Evolutionary conservation across 1,140 invertebrate species (phyloP).

Genomic region (Macrostomum lignano): DNA sequence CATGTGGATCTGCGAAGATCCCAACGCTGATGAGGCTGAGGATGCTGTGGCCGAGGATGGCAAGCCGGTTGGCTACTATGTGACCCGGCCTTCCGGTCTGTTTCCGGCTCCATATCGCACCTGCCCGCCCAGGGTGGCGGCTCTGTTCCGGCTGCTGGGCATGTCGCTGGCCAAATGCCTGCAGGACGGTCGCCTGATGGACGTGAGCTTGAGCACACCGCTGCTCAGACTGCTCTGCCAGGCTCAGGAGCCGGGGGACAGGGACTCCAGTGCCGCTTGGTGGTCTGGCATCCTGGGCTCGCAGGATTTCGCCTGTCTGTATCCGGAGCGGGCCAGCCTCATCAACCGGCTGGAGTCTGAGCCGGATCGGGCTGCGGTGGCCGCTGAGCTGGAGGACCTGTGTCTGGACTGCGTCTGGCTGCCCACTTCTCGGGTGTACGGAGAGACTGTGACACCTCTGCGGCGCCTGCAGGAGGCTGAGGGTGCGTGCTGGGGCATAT

Average conservation of each 20-base stretch:
- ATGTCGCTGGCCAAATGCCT: slow-evolving; percentile 82
- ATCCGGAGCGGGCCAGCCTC: not conserved
- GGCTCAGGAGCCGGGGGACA: no score
- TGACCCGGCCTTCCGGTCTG: slow-evolving; percentile 49
- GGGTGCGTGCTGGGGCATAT: no score
- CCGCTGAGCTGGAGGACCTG: slow-evolving; percentile 1
- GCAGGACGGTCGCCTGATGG: slow-evolving; percentile 62
- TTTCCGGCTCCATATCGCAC: slow-evolving; percentile 75
- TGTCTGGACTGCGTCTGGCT: no score
- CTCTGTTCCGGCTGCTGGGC: slow-evolving; percentile 50
- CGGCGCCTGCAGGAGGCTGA: no score
- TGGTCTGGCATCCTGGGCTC: slow-evolving; percentile 1
- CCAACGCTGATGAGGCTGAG: slow-evolving; percentile 15
- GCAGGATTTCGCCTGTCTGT: not conserved
- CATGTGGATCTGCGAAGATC: slow-evolving; percentile 78
- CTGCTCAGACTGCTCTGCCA: slow-evolving; percentile 68
- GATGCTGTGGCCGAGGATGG: slow-evolving; percentile 22
- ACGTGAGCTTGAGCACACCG: slow-evolving; percentile 66
- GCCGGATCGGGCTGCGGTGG: slow-evolving; percentile 3
- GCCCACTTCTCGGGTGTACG: no score
- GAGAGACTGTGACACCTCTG: no score
- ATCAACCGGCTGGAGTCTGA: slow-evolving; percentile 6
- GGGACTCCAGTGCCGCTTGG: no score
- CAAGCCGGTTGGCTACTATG: slow-evolving; percentile 41
- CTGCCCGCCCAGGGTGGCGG: slow-evolving; percentile 16